Percentiles rank a stretch among this genome's conserved stretches.
Evolutionary conservation across 2,888 invertebrate species (phyloP).

Genomic region (Luperina testacea): DNA sequence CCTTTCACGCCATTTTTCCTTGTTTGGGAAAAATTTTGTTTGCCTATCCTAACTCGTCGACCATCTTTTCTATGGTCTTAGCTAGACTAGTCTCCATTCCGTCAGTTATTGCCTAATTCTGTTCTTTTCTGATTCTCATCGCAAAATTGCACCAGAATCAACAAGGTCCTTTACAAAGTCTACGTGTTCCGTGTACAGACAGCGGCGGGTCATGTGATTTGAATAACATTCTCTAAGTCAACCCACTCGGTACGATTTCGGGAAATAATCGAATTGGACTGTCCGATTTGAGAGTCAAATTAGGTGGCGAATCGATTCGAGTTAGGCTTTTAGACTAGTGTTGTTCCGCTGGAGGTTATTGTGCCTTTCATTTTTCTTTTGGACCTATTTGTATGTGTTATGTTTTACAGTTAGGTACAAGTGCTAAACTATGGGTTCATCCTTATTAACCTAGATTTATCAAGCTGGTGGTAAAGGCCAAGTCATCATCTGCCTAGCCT

Average conservation of each 20-base stretch:
- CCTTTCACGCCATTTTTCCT: neutral
- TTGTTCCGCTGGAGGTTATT: neutral
- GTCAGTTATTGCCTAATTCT: conserved; percentile 43
- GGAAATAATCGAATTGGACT: conserved; percentile 46
- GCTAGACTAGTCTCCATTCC: neutral
- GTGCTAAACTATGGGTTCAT: too few species aligned
- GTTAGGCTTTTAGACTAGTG: conserved; percentile 10
- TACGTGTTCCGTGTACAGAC: conserved; percentile 53
- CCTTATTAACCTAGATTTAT: neutral
- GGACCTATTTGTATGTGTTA: neutral
- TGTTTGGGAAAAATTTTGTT: neutral
- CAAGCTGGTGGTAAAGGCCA: neutral
- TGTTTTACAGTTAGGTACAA: neutral
- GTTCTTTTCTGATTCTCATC: conserved; percentile 48
- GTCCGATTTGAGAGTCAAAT: conserved; percentile 33
- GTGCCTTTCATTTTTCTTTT: neutral
- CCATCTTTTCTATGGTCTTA: neutral
- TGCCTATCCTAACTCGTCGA: neutral
- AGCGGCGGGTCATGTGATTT: conserved; percentile 36
- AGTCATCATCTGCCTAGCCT: neutral
- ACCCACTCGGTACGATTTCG: conserved; percentile 34
- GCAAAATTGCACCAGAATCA: conserved; percentile 64
- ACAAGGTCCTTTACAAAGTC: conserved; percentile 70
- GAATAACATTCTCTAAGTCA: conserved; percentile 53
- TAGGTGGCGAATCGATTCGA: conserved; percentile 30